Evolutionary conservation across 2,113 vertebrate species (phyloP).

Genomic region (Odocoileus virginianus): DNA sequence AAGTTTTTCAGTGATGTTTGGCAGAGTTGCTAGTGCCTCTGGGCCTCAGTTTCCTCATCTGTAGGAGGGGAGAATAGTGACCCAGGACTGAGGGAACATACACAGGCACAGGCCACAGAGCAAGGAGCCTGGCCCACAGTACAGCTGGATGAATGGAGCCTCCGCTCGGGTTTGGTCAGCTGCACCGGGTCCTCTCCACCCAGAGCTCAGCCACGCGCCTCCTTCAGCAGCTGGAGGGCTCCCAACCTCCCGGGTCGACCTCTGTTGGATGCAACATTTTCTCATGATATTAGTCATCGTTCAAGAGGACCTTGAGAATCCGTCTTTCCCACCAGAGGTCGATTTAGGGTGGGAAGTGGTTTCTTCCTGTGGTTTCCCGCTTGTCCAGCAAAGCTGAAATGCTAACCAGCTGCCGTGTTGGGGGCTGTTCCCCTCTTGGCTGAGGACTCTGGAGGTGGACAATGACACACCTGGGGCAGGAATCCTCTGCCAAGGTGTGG

Average conservation of each 20-base stretch:
- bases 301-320: not conserved
- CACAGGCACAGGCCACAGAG: not conserved
- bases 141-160: rapidly evolving
- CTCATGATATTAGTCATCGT: rapidly evolving
- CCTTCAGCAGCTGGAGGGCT: not conserved
- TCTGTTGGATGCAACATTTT: not conserved
- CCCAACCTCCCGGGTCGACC: not conserved
- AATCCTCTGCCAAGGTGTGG: not conserved
- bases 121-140: not conserved
- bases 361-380: not conserved
- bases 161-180: not conserved
- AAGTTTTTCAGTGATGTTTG: not conserved
- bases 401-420: rapidly evolving
- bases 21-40: not conserved
- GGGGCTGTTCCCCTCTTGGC: not conserved
- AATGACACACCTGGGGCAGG: constrained; percentile 24
- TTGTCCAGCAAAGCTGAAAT: not conserved
- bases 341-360: not conserved
- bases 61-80: not conserved
- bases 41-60: not conserved
- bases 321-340: rapidly evolving
- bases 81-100: too few species aligned
- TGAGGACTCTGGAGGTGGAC: not conserved
- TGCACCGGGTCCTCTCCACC: not conserved
- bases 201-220: rapidly evolving